Evolutionary conservation across 2,113 vertebrate species (phyloP), one percentile per base, ranked within the genome.

Genomic region (Sakesphorus luctuosus): DNA sequence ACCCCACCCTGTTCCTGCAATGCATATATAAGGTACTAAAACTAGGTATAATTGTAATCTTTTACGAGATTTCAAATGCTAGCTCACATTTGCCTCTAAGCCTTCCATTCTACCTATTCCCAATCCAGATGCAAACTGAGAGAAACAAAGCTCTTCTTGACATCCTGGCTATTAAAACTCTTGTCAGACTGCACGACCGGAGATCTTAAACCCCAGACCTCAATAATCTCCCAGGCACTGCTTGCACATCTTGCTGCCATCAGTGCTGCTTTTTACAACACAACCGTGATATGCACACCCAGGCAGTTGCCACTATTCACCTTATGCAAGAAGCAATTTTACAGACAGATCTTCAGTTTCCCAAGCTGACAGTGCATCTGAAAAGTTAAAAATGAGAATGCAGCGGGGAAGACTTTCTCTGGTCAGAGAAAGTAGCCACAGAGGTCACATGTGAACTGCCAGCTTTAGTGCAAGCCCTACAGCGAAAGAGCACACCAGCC

Each of bases 1-100:
- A 55, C 4, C 8, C 19, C 2, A 5, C 29, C 36, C 11, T 2
- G 2, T 3, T 67, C 35, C 58, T 4, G 11, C 3, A 28, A 46
- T 26, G 31, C 4, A n/a, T 31, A 24, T 13, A 6, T 9, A 86
- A 76, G 46, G 38, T 61, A 76, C 28, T 18, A 52, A 50, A 67
- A 72, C 11, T 17, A 49, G 18, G 36, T 7, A 15, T 2, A 56
- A 28, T 1, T 66, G 13, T 21, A 49, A 5, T 69, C 15, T 38
- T 47, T 14, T 18, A 50, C 10, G 35, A 84, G 24, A 84, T 62
- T 61, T 61, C 55, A 80, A 44, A 24, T 40, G 18, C 26, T 33
- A 76, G 35, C 44, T 79, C 56, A 73, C 29, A 44, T 77, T 21
- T 53, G 26, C 40, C 40, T 49, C 58, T 67, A 75, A 52, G 7